Conservation (phyloP, 30 jellyfish, hydroid and myxozoan species). For the Phacellophora camtschatica region DNA sequence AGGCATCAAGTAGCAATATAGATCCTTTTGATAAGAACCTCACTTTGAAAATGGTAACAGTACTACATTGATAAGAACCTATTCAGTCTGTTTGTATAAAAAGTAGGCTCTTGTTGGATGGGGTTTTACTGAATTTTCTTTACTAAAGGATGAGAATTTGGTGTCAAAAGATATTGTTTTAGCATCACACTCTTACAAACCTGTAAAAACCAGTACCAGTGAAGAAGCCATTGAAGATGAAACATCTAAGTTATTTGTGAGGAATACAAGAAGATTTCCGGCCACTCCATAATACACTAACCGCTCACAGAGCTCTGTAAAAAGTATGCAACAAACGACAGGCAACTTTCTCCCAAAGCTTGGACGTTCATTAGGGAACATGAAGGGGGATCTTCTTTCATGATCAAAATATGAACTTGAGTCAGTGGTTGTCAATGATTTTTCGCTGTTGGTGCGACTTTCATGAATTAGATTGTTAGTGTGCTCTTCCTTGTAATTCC, state of each 20-base stretch:
- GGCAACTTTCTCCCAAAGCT: conserved; percentile 42
- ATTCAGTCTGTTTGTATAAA: too few species aligned
- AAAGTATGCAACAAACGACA: conserved; percentile 37
- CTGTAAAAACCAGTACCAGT: conserved; percentile 73
- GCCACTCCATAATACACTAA: conserved; percentile 68
- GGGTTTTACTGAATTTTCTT: too few species aligned
- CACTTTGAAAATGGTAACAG: too few species aligned
- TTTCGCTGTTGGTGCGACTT: conserved; percentile 39
- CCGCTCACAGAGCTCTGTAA: conserved; percentile 82
- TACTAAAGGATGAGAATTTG: too few species aligned
- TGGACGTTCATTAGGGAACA: background rate
- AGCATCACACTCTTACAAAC: too few species aligned
- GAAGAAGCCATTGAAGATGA: conserved; percentile 51
- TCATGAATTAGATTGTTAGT: background rate
- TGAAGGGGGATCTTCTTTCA: background rate
- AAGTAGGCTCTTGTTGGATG: too few species aligned
- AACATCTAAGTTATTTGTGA: conserved; percentile 17
- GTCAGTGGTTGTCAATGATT: conserved; percentile 28
- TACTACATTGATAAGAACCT: too few species aligned
- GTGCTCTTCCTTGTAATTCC: background rate
- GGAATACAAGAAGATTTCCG: conserved; percentile 77
- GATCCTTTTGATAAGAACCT: too few species aligned
- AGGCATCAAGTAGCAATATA: too few species aligned
- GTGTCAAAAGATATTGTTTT: too few species aligned
- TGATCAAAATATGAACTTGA: conserved; percentile 30